These are phyloP conservation scores for Poecilia velifera DNA, from an alignment of 2,797 vertebrate genomes.

Conservation along the genomic window DNA sequence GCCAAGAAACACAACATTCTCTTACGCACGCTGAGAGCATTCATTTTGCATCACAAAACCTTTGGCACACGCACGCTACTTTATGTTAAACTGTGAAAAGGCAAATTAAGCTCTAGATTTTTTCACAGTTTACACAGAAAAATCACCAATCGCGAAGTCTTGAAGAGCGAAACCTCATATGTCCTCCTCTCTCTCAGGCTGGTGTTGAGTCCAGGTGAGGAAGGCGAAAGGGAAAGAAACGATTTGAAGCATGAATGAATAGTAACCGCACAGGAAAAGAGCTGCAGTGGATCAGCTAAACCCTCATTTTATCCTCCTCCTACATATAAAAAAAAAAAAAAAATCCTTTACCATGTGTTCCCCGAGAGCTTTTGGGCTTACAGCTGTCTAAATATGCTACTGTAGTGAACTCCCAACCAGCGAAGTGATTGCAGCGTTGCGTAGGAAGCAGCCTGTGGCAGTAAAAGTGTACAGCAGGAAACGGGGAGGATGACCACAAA, in stretches of 20 bases:
- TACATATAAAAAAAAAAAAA: conserved; percentile 28
- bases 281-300: conserved; percentile 53
- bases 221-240: conserved; percentile 50
- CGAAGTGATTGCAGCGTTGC: conserved; percentile 43
- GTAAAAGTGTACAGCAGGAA: conserved; percentile 36
- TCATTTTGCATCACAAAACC: conserved; percentile 40
- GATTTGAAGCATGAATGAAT: conserved; percentile 40
- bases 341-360: conserved; percentile 52
- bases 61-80: conserved; percentile 22
- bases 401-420: conserved; percentile 54
- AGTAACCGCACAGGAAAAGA: conserved; percentile 58
- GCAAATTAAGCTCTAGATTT: conserved; percentile 34
- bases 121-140: conserved; percentile 53
- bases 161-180: conserved; percentile 37
- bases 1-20: conserved; percentile 52
- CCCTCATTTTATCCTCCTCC: conserved; percentile 45
- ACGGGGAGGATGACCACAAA: conserved; percentile 7
- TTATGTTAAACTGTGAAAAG: conserved; percentile 37
- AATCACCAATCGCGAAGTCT: conserved; percentile 14
- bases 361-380: conserved; percentile 56
- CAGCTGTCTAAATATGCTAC: conserved; percentile 76
- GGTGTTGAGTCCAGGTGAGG: conserved; percentile 50
- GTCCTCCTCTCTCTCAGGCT: conserved; percentile 26
- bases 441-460: conserved; percentile 35
- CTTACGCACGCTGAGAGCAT: conserved; percentile 35